These are phyloP conservation scores for Palythoa caribaeorum DNA, from an alignment of 92 coral and sea anemone species.

Conservation along the genomic window DNA sequence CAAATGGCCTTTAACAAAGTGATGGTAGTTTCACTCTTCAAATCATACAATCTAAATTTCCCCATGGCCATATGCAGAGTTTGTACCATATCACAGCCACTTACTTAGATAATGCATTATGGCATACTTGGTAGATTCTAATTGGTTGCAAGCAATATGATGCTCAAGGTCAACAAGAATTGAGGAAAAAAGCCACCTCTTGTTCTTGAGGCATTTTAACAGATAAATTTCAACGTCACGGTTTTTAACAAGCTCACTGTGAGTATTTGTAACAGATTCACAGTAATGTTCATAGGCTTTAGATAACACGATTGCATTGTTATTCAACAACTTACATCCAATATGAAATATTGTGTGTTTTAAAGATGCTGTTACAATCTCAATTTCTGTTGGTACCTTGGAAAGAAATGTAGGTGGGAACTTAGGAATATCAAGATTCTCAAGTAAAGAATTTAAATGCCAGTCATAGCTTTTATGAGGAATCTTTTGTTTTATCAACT, in stretches of 20 bases:
- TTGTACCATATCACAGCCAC: conserved; percentile 12
- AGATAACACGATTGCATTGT: conserved; percentile 12
- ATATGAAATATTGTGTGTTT: conserved; percentile 3
- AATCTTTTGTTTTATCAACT: background rate
- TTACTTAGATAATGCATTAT: background rate
- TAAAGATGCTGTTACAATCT: background rate
- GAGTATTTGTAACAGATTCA: background rate
- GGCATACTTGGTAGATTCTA: conserved; percentile 3
- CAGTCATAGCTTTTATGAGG: conserved; percentile 8
- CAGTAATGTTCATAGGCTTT: conserved; percentile 14
- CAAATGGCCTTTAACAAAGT: background rate
- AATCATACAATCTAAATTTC: background rate
- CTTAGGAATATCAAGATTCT: background rate
- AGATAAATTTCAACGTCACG: background rate
- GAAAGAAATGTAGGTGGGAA: background rate
- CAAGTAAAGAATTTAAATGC: conserved; percentile 6
- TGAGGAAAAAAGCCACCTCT: conserved; percentile 22
- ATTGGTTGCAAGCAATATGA: conserved; percentile 4
- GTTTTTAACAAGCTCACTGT: conserved; percentile 9
- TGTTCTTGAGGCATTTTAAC: conserved; percentile 14
- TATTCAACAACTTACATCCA: conserved; percentile 16
- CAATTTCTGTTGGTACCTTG: conserved; percentile 11
- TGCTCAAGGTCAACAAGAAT: conserved; percentile 19
- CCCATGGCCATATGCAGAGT: conserved; percentile 5
- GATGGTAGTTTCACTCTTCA: conserved; percentile 10